These are phyloP conservation scores for Sturmia bella DNA, from an alignment of 2,888 invertebrate species.

Conservation along the genomic window DNA sequence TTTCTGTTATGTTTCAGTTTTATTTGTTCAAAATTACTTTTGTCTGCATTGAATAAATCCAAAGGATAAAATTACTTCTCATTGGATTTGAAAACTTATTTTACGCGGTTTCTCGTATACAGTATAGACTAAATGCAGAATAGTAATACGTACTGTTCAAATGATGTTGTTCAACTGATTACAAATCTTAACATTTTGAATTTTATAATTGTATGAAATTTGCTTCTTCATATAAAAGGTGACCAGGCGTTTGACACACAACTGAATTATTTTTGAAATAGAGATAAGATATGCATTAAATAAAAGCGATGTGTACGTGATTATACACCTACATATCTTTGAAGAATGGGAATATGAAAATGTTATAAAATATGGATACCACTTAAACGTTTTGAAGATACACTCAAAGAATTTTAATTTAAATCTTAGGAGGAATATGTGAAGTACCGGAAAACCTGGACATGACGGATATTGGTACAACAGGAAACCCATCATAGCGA, in stretches of 20 bases:
- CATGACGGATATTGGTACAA: no score
- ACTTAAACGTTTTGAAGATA: no score
- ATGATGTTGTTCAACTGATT: constrained; percentile 77
- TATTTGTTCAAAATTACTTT: constrained; percentile 35
- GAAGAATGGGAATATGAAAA: no score
- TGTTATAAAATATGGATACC: no score
- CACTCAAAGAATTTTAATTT: no score
- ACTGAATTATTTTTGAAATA: not conserved
- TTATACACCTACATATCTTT: no score
- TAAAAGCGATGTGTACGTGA: not conserved
- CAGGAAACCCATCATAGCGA: no score
- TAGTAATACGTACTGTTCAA: constrained; percentile 67
- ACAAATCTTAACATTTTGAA: constrained; percentile 68
- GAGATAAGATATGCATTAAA: constrained; percentile 18
- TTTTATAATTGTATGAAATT: constrained; percentile 54
- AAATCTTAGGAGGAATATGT: no score
- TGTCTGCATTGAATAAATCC: not conserved
- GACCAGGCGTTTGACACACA: constrained; percentile 26
- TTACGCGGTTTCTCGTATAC: not conserved
- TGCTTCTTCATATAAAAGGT: constrained; percentile 5
- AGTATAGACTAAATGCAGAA: not conserved
- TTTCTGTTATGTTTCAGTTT: not conserved
- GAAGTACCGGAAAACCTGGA: no score
- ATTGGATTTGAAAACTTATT: not conserved
- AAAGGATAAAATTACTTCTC: not conserved